Evolutionary conservation across 2,888 invertebrate genomes (phyloP).

Genomic region (Sphinx pinastri): DNA sequence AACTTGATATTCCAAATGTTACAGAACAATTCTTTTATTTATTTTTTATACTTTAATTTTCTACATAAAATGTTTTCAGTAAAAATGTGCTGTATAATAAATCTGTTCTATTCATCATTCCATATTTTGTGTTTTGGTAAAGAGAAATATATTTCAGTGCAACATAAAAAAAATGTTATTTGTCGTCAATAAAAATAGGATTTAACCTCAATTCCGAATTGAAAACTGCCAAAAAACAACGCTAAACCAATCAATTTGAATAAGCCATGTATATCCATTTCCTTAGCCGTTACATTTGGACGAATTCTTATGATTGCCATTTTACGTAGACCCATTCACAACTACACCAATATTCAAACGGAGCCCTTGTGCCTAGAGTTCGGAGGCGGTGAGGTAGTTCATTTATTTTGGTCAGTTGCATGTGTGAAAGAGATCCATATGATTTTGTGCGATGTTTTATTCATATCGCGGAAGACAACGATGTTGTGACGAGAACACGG

Average conservation of each 20-base stretch:
- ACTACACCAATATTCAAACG: conserved; percentile 23
- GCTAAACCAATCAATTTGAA: conserved; percentile 54
- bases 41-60: conserved; percentile 4
- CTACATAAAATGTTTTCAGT: not conserved
- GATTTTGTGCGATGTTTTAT: conserved; percentile 71
- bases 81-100: not conserved
- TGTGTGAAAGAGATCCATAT: conserved; percentile 61
- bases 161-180: not conserved
- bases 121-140: not conserved
- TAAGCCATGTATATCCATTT: conserved; percentile 48
- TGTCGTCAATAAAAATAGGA: not conserved
- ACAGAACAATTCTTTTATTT: not conserved
- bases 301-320: conserved; percentile 49
- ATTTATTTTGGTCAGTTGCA: conserved; percentile 47
- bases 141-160: not conserved
- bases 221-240: conserved; percentile 13
- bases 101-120: not conserved
- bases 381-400: conserved; percentile 11
- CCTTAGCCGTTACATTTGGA: conserved; percentile 45
- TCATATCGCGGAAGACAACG: conserved; percentile 69
- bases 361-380: conserved; percentile 33
- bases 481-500: conserved; percentile 61
- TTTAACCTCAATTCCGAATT: not conserved
- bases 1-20: conserved; percentile 29
- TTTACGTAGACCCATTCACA: conserved; percentile 38